A percentile compares a stretch with the other conserved stretches of the same genome.
phyloP scores from a whole-genome alignment of 2,888 invertebrate genomes.

The Hyposoter dolosus region DNA sequence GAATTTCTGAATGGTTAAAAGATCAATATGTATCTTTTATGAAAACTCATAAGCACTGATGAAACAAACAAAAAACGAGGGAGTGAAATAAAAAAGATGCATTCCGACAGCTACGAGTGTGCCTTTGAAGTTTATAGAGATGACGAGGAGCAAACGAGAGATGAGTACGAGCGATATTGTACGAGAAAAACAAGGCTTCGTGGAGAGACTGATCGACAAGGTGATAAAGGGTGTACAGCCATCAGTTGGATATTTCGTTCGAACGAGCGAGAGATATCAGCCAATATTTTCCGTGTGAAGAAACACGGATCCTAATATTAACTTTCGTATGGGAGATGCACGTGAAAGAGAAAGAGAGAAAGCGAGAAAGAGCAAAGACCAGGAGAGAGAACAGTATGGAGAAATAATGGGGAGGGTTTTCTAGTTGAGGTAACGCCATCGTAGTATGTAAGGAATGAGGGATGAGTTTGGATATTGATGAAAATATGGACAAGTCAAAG shows the following conservation, averaged over 20 bases:
- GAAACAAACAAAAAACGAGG: slow-evolving; percentile 9
- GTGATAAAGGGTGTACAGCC: slow-evolving; percentile 75
- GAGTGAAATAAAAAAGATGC: slow-evolving; percentile 44
- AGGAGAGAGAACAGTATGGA: slow-evolving; percentile 70
- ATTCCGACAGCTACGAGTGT: slow-evolving; percentile 43
- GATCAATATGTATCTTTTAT: slow-evolving; percentile 53
- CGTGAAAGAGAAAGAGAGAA: slow-evolving; percentile 70
- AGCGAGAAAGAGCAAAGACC: slow-evolving; percentile 74
- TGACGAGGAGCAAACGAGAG: slow-evolving; percentile 49
- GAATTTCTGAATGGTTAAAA: slow-evolving; percentile 21
- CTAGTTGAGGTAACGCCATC: slow-evolving; percentile 49
- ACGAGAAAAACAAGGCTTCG: slow-evolving; percentile 24
- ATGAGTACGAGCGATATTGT: slow-evolving; percentile 59
- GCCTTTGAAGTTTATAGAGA: slow-evolving; percentile 60
- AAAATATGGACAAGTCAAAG: slow-evolving; percentile 81
- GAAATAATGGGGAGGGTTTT: slow-evolving; percentile 69
- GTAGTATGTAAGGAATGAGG: slow-evolving; percentile 51
- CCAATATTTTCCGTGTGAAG: slow-evolving; percentile 82
- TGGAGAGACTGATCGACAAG: slow-evolving; percentile 65
- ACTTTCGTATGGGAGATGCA: slow-evolving; percentile 82
- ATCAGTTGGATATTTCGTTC: slow-evolving; percentile 64
- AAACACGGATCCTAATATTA: slow-evolving; percentile 83
- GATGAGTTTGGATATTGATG: slow-evolving; percentile 80
- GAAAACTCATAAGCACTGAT: slow-evolving; percentile 53
- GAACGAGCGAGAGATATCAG: slow-evolving; percentile 73